A percentile compares a stretch with the other conserved stretches of the same genome.
Evolutionary conservation across 2,888 invertebrate genomes (phyloP).

Genomic region (Rhagium mordax): DNA sequence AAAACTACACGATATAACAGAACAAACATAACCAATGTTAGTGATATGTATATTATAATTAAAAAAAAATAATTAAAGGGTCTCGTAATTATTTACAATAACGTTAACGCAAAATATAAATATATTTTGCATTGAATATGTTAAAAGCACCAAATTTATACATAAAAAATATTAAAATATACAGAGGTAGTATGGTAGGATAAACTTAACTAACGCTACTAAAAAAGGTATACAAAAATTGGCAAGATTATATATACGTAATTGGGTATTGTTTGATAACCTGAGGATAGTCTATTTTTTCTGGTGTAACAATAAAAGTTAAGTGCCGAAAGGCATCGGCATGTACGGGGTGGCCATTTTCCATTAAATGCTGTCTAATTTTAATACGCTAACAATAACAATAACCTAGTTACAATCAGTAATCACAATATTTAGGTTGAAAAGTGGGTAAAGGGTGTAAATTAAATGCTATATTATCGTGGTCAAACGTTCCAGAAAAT

Average conservation of each 20-base stretch:
- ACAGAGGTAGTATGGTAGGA: slow-evolving; percentile 58
- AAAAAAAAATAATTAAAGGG: slow-evolving; percentile 36
- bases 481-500: too few species aligned
- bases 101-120: slow-evolving; percentile 21
- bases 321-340: slow-evolving; percentile 5
- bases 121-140: slow-evolving; percentile 30
- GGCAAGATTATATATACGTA: slow-evolving; percentile 51
- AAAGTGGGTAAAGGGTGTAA: too few species aligned
- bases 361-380: neutral
- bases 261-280: slow-evolving; percentile 47
- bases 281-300: slow-evolving; percentile 49
- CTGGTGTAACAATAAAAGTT: slow-evolving; percentile 33
- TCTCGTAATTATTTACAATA: slow-evolving; percentile 28
- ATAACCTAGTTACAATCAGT: too few species aligned
- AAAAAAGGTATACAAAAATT: slow-evolving; percentile 46
- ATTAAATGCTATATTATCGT: too few species aligned
- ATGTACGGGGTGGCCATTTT: slow-evolving; percentile 3
- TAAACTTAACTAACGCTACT: slow-evolving; percentile 48
- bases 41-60: slow-evolving; percentile 51
- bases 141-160: slow-evolving; percentile 52
- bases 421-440: too few species aligned
- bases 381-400: too few species aligned
- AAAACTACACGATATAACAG: slow-evolving; percentile 21
- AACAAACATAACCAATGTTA: slow-evolving; percentile 40
- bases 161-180: slow-evolving; percentile 46